These are phyloP conservation scores for Pogona vitticeps DNA, from an alignment of 2,113 vertebrate genomes.

Conservation along the genomic window DNA sequence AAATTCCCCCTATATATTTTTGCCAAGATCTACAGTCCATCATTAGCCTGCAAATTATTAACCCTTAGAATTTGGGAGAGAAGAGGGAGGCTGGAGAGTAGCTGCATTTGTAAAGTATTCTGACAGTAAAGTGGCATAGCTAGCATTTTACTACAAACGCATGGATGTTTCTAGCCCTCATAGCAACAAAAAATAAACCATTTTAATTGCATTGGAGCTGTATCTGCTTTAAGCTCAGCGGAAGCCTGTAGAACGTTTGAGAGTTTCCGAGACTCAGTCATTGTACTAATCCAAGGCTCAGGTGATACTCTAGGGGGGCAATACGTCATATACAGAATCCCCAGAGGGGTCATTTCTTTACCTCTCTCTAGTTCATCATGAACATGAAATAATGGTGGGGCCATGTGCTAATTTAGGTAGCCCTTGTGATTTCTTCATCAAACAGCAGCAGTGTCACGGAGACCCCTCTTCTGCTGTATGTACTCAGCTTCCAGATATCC, in stretches of 20 bases:
- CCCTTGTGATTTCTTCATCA: background rate
- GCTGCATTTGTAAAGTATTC: no score
- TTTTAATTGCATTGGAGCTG: no score
- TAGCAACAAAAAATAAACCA: background rate
- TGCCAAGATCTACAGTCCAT: no score
- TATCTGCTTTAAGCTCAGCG: background rate
- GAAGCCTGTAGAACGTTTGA: background rate
- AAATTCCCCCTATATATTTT: background rate
- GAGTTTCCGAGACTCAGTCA: background rate
- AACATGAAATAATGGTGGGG: background rate
- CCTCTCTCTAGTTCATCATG: background rate
- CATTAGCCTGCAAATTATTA: no score
- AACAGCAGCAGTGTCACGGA: background rate
- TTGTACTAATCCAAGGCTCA: background rate
- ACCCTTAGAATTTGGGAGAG: no score
- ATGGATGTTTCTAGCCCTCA: background rate
- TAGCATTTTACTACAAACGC: background rate
- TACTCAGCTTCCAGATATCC: constrained; percentile 14
- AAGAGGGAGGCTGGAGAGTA: no score
- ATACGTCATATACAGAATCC: fast-evolving
- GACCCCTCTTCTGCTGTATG: background rate
- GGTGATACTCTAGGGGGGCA: background rate
- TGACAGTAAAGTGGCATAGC: background rate
- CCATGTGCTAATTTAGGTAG: background rate
- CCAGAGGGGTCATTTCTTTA: background rate